Evolutionary conservation across 2,113 vertebrate genomes (phyloP).

Genomic region (Nycticebus coucang): DNA sequence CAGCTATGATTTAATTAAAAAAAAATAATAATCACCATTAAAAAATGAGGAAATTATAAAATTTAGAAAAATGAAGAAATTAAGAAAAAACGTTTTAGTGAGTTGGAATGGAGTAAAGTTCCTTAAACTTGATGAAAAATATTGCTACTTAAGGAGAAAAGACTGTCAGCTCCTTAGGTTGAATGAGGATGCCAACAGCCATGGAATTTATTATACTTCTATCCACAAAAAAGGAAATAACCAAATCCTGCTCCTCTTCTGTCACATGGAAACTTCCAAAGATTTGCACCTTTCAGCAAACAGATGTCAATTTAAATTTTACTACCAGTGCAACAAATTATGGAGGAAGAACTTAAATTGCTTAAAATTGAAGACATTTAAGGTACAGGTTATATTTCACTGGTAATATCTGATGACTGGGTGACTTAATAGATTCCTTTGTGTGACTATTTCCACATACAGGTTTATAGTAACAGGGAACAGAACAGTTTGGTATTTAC

Average conservation of each 20-base stretch:
- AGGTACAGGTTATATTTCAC: not conserved
- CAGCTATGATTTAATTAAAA: too few species aligned
- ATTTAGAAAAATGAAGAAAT: not conserved
- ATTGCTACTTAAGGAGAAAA: not conserved
- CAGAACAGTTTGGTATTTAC: not conserved
- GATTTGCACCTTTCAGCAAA: not conserved
- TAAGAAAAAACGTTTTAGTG: not conserved
- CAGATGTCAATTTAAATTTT: constrained; percentile 14
- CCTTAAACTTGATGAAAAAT: not conserved
- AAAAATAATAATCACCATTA: too few species aligned
- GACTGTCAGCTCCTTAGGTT: not conserved
- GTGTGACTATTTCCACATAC: not conserved
- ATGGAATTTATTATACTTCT: not conserved
- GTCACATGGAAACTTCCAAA: not conserved
- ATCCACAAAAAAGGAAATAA: not conserved
- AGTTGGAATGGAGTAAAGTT: not conserved
- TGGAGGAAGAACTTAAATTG: not conserved
- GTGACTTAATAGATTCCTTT: not conserved
- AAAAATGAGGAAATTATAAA: not conserved
- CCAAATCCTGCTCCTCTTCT: not conserved
- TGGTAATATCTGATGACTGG: not conserved
- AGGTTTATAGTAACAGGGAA: not conserved
- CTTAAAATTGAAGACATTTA: not conserved
- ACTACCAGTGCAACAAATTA: not conserved
- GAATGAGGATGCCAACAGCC: not conserved